Conservation (phyloP, 2,888 invertebrate genomes). For the Phoenoteleia sp. region DNA sequence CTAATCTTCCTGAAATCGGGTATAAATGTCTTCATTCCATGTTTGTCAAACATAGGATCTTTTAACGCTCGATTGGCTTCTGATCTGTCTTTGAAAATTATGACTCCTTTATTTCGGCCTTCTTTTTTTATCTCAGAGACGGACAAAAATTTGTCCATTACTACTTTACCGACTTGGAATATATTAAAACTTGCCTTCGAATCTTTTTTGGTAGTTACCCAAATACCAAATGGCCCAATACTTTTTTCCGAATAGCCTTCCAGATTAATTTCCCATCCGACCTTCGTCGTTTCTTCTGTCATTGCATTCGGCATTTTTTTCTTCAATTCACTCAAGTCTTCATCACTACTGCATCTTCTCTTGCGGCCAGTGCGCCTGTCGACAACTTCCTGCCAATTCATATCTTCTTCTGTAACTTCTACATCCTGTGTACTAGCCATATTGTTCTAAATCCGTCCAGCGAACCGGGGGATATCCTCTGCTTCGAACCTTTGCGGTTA, state of each 20-base stretch:
- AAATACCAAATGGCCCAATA: slow-evolving; percentile 22
- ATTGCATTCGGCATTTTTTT: not conserved
- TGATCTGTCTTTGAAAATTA: slow-evolving; percentile 3
- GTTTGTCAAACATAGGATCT: not conserved
- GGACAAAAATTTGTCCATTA: not conserved
- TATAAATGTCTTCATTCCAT: not conserved
- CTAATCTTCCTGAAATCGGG: slow-evolving; percentile 15
- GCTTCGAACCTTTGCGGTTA: not conserved
- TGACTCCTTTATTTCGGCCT: slow-evolving; percentile 27
- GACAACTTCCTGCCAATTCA: not conserved
- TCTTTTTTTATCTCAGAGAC: slow-evolving; percentile 15
- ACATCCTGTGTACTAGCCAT: no score
- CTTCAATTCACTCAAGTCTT: no score
- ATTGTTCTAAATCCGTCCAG: no score
- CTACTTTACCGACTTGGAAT: slow-evolving; percentile 1
- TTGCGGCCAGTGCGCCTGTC: not conserved
- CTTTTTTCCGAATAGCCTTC: slow-evolving; percentile 16
- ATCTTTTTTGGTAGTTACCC: not conserved
- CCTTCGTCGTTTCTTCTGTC: not conserved
- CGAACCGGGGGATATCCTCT: no score
- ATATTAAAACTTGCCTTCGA: not conserved
- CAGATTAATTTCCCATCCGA: not conserved
- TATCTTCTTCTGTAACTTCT: no score
- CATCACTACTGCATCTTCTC: no score
- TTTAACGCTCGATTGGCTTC: slow-evolving; percentile 20